phyloP scores from a whole-genome alignment of 2,113 vertebrate genomes.

The Phaethon lepturus region DNA sequence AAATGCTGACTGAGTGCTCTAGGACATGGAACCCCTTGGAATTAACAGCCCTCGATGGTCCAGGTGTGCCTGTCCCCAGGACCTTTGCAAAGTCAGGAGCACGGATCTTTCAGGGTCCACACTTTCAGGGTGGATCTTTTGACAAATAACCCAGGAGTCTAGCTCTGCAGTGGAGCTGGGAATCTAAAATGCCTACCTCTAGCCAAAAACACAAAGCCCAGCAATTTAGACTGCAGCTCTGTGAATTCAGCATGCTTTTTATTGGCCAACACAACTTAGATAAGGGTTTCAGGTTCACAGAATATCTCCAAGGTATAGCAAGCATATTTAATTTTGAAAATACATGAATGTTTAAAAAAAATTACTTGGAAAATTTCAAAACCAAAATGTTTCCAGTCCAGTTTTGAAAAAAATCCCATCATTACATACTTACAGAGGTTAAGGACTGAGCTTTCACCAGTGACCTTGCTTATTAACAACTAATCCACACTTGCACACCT shows the following conservation, averaged over 20 bases:
- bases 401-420: neutral
- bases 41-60: neutral
- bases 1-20: neutral
- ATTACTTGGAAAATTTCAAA: neutral
- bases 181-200: neutral
- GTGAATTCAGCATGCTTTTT: neutral
- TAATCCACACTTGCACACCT: neutral
- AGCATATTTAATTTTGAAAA: neutral
- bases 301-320: neutral
- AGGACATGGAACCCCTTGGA: neutral
- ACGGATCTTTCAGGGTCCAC: neutral
- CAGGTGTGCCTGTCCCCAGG: neutral
- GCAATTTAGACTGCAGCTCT: neutral
- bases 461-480: neutral
- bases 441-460: neutral
- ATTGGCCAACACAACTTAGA: neutral
- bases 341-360: fast-evolving
- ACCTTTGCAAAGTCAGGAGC: neutral
- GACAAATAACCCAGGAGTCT: neutral
- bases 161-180: neutral
- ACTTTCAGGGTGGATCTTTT: neutral
- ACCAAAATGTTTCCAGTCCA: neutral
- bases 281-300: neutral
- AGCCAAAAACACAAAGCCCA: neutral
- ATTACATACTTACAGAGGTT: neutral